Evolutionary conservation across 1,140 invertebrate genomes (phyloP).

Genomic region (Trachelipus rathkii): DNA sequence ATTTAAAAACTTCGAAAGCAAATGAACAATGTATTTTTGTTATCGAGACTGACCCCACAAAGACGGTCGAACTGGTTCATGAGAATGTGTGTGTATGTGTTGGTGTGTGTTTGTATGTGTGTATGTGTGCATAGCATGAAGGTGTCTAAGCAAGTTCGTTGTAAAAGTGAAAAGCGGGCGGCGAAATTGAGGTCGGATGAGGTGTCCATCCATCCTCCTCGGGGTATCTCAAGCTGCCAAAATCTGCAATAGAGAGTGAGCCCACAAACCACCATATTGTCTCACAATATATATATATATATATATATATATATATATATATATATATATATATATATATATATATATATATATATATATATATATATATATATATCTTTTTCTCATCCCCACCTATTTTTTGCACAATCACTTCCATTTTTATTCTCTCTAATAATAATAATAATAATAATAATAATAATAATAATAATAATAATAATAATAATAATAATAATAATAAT

Average conservation of each 20-base stretch:
- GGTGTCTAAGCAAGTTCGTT: too few relatives aligned
- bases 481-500: neutral
- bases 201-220: neutral
- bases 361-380: conserved; percentile 1
- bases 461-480: neutral
- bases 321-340: conserved; percentile 25
- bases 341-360: conserved; percentile 1
- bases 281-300: neutral
- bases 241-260: neutral
- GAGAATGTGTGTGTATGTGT: too few relatives aligned
- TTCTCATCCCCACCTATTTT: too few relatives aligned
- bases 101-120: too few relatives aligned
- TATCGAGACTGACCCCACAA: too few relatives aligned
- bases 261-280: neutral
- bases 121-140: too few relatives aligned
- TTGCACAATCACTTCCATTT: too few relatives aligned
- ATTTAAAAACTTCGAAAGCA: too few relatives aligned
- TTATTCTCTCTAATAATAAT: too few relatives aligned
- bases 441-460: neutral
- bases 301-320: neutral
- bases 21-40: too few relatives aligned
- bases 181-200: neutral
- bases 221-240: neutral
- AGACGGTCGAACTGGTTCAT: too few relatives aligned
- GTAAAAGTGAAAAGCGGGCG: neutral